Percentiles rank a stretch among this genome's conserved stretches.
These are phyloP conservation scores for Lasioglossum figueresi DNA, from an alignment of 2,888 invertebrate species.

Conservation along the genomic window DNA sequence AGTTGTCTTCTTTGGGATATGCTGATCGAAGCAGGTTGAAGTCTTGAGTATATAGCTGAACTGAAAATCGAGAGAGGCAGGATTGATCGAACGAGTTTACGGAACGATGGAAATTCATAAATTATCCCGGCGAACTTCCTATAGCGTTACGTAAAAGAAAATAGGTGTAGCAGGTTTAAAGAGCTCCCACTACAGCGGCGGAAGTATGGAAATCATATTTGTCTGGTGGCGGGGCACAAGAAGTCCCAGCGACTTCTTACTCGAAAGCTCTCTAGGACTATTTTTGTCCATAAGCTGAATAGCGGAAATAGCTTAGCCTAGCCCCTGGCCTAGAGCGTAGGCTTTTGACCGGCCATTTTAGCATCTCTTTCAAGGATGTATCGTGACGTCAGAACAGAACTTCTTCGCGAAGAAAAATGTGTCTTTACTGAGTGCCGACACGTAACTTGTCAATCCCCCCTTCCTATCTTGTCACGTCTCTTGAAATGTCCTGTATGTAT, in stretches of 20 bases:
- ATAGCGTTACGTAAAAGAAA: slow-evolving; percentile 23
- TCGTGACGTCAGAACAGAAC: slow-evolving; percentile 53
- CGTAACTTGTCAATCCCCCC: slow-evolving; percentile 26
- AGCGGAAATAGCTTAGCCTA: slow-evolving; percentile 82
- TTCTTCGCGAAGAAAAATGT: slow-evolving; percentile 42
- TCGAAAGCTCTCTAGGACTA: slow-evolving; percentile 74
- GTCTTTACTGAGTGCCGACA: not conserved
- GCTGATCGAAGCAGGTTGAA: not conserved
- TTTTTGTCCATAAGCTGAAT: slow-evolving; percentile 80
- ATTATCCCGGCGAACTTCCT: not conserved
- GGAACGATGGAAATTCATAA: slow-evolving; percentile 6
- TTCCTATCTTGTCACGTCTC: not conserved
- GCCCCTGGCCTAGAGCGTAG: slow-evolving; percentile 82
- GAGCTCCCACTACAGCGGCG: slow-evolving; percentile 11
- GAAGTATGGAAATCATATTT: slow-evolving; percentile 45
- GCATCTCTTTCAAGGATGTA: slow-evolving; percentile 69
- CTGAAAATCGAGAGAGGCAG: not conserved
- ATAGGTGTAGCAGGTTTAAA: slow-evolving; percentile 21
- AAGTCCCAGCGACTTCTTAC: slow-evolving; percentile 60
- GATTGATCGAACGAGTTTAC: not conserved
- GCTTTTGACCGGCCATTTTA: slow-evolving; percentile 77
- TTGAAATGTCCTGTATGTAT: not conserved
- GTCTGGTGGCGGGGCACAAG: slow-evolving; percentile 33
- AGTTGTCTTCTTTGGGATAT: not conserved
- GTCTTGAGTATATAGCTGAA: not conserved